phyloP scores from a whole-genome alignment of 2,797 vertebrate genomes.

The Eulemur rubriventer region DNA sequence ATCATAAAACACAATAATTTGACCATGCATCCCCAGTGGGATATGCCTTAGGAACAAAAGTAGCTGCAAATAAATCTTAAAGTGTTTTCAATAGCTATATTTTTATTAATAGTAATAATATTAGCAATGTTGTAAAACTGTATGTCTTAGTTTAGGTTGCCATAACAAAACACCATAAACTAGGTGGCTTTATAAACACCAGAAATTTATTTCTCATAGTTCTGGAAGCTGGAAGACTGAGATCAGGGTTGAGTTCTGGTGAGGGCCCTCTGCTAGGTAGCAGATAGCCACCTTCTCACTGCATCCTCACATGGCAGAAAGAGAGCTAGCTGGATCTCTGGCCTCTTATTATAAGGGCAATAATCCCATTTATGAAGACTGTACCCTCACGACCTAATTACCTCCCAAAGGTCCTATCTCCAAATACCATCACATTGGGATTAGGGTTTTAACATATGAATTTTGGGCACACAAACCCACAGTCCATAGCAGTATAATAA shows the following conservation, averaged over 20 bases:
- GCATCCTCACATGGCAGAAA: not conserved
- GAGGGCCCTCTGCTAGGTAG: not conserved
- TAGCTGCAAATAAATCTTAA: not conserved
- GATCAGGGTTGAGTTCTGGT: not conserved
- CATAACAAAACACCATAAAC: not conserved
- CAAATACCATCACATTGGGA: not conserved
- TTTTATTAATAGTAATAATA: not conserved
- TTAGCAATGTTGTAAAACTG: not conserved
- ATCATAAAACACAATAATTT: not conserved
- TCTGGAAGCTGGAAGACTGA: not conserved
- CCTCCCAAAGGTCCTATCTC: not conserved
- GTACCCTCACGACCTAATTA: not conserved
- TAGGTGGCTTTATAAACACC: not conserved
- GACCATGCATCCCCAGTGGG: not conserved
- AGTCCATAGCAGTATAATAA: not conserved
- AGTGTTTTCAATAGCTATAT: not conserved
- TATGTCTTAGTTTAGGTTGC: not conserved
- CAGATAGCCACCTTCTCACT: not conserved
- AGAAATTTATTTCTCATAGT: not conserved
- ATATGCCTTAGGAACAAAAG: not conserved
- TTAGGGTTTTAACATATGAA: not conserved
- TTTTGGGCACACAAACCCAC: not conserved
- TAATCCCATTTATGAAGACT: not conserved
- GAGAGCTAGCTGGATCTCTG: not conserved
- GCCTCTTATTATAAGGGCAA: not conserved